A percentile compares a stretch with the other conserved stretches of the same genome.
These are phyloP conservation scores for Torymus aiolomorphi DNA, from an alignment of 2,888 invertebrate genomes.

Conservation along the genomic window DNA sequence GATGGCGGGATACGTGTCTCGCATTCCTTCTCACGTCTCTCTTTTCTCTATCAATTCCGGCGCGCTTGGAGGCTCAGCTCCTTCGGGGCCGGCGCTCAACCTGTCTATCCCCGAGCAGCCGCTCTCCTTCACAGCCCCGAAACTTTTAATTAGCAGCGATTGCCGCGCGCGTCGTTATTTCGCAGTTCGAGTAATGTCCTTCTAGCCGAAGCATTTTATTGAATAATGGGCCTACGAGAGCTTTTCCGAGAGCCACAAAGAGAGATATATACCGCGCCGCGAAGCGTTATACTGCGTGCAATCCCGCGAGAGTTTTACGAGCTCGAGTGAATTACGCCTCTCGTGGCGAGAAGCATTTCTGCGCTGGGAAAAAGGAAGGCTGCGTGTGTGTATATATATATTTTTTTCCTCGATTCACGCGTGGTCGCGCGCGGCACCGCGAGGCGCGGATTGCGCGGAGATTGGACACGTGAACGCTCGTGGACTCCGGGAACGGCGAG, in stretches of 20 bases:
- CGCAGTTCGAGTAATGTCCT: slow-evolving; percentile 28
- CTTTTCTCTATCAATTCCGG: slow-evolving; percentile 43
- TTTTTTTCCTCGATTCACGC: not conserved
- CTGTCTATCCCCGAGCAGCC: slow-evolving; percentile 4
- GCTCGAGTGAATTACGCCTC: slow-evolving; percentile 39
- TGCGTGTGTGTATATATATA: no score
- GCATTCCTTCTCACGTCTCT: slow-evolving; percentile 40
- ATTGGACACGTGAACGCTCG: not conserved
- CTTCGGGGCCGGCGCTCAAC: no score
- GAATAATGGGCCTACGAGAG: slow-evolving; percentile 27
- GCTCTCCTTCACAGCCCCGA: not conserved
- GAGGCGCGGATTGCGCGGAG: not conserved
- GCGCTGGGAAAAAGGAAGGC: not conserved
- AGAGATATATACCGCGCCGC: no score
- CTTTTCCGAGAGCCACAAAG: no score
- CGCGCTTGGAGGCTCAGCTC: no score
- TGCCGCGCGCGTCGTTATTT: not conserved
- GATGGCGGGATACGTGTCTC: slow-evolving; percentile 43
- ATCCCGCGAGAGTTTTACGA: slow-evolving; percentile 29
- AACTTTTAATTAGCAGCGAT: slow-evolving; percentile 53
- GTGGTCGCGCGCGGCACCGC: not conserved
- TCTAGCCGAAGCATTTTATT: slow-evolving; percentile 29
- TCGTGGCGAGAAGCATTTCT: slow-evolving; percentile 10
- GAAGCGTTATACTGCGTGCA: no score
- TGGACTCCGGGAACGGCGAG: no score